Evolutionary conservation across 2,113 vertebrate species (phyloP).

Genomic region (Chionis minor): DNA sequence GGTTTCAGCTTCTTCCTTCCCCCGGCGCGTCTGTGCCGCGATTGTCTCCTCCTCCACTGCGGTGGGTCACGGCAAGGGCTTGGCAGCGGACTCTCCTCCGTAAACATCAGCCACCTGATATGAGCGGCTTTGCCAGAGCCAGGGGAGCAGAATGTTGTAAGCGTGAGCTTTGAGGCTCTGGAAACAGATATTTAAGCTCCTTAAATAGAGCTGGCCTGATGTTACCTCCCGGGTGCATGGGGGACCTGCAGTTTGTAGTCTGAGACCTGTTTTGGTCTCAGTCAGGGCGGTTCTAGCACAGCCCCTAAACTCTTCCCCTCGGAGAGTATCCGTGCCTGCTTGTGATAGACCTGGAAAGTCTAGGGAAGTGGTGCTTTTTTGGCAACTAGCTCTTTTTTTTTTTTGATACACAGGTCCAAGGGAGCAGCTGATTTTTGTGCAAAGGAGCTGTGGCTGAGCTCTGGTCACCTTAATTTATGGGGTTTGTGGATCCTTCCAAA

Average conservation of each 20-base stretch:
- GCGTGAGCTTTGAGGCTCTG: background rate
- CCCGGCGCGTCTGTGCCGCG: rapidly evolving
- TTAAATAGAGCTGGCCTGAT: background rate
- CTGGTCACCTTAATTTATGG: background rate
- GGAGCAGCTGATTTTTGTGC: background rate
- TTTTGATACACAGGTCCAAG: rapidly evolving
- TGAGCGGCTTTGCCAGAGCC: background rate
- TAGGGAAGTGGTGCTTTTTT: rapidly evolving
- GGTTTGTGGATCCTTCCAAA: background rate
- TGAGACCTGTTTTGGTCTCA: background rate
- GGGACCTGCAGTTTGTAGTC: background rate
- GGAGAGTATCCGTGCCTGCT: background rate
- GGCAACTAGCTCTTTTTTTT: background rate
- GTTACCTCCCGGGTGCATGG: rapidly evolving
- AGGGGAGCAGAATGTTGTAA: rapidly evolving
- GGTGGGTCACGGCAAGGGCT: rapidly evolving
- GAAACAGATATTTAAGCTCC: background rate
- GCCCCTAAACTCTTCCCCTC: background rate
- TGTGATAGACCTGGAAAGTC: background rate
- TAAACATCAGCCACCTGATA: background rate
- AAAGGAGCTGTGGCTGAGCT: background rate
- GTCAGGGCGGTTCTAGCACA: background rate
- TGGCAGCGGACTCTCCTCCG: rapidly evolving
- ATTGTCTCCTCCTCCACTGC: rapidly evolving
- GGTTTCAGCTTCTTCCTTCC: background rate